Evolutionary conservation across 2,888 invertebrate species (phyloP).

Genomic region (Drosophila meridionalis): DNA sequence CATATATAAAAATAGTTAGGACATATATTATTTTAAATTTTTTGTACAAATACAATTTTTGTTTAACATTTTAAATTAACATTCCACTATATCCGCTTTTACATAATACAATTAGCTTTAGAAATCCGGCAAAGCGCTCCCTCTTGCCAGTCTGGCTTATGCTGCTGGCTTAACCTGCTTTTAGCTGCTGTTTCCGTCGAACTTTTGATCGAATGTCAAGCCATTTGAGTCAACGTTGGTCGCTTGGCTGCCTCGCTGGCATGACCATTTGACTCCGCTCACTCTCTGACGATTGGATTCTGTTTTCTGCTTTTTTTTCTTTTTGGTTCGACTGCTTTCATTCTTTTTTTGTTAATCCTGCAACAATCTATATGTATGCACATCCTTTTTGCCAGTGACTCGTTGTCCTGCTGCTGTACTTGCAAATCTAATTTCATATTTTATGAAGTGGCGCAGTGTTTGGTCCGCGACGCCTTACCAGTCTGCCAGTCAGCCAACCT

Average conservation of each 20-base stretch:
- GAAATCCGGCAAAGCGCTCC: constrained; percentile 12
- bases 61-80: no score
- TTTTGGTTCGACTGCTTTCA: neutral
- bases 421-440: constrained; percentile 80
- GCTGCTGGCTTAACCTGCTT: constrained; percentile 32
- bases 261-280: constrained; percentile 63
- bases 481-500: neutral
- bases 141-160: neutral
- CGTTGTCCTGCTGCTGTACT: constrained; percentile 52
- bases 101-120: no score
- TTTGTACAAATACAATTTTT: no score
- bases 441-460: constrained; percentile 71
- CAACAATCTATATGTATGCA: constrained; percentile 60
- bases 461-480: constrained; percentile 35
- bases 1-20: no score
- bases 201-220: constrained; percentile 78
- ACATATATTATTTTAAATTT: no score
- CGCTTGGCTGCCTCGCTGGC: constrained; percentile 47
- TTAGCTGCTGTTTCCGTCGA: constrained; percentile 53
- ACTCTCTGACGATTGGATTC: constrained; percentile 13
- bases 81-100: no score
- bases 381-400: constrained; percentile 42
- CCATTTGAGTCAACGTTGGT: constrained; percentile 68
- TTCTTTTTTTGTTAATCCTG: constrained; percentile 39
- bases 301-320: neutral